Percentiles rank a stretch among this genome's conserved stretches.
phyloP scores from a whole-genome alignment of 2,113 vertebrate species.

The Thamnaconus septentrionalis region DNA sequence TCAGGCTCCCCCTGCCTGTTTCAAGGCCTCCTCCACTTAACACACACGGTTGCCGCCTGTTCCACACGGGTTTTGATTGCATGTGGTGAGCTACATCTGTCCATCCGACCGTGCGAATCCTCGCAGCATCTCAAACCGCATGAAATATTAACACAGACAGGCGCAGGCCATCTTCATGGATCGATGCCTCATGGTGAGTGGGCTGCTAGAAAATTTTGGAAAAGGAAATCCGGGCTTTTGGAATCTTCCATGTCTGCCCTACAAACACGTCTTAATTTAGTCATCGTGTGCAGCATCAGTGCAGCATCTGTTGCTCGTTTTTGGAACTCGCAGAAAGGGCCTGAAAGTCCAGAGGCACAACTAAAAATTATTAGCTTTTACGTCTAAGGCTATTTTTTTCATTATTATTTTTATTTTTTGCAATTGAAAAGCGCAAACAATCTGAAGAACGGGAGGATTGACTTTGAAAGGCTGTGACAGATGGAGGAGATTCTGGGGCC shows the following conservation, averaged over 20 bases:
- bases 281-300: neutral
- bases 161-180: neutral
- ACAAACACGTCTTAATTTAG: neutral
- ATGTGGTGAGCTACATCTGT: slow-evolving; percentile 29
- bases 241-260: neutral
- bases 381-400: too few relatives aligned
- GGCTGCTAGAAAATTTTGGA: slow-evolving; percentile 6
- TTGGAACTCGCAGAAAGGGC: too few relatives aligned
- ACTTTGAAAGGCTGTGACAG: slow-evolving; percentile 22
- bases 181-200: slow-evolving; percentile 16
- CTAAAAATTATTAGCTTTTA: too few relatives aligned
- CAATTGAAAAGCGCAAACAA: neutral
- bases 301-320: too few relatives aligned
- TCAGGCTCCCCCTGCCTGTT: slow-evolving; percentile 17
- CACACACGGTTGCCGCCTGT: slow-evolving; percentile 11
- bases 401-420: too few relatives aligned
- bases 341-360: too few relatives aligned
- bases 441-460: slow-evolving; percentile 14
- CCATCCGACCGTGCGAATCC: slow-evolving; percentile 23
- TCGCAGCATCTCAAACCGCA: slow-evolving; percentile 17
- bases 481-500: slow-evolving; percentile 37
- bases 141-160: slow-evolving; percentile 55
- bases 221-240: slow-evolving; percentile 15
- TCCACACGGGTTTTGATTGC: slow-evolving; percentile 58
- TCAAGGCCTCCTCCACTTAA: slow-evolving; percentile 15